Base-by-base conservation (phyloP, 64 coral and sea anemone genomes). In the Stylophora pistillata region DNA sequence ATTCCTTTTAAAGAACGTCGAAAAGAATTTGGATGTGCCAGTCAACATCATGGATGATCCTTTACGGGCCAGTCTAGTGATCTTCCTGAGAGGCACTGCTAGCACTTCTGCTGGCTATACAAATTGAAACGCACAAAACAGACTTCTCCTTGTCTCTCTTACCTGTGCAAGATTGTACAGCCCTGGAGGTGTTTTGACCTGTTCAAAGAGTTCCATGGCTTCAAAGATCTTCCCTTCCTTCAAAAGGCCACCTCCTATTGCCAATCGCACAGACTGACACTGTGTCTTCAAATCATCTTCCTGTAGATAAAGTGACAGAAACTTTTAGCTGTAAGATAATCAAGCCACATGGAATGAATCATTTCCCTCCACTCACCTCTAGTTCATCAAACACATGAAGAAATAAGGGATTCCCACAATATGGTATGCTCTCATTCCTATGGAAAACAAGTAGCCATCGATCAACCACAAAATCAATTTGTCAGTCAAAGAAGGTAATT, bases 131-230 rank as follows among this genome's bases (percentile, higher is more conserved):
- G n/a, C n/a, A 47, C 37, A 47, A 7, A 47, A 47, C 37, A 47
- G 3, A 7, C 3, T 47, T 47, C 0, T 1, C 7, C 37, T 17
- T 32, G 9, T 29, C 13, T 63, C 18, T 54, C 30, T n/a, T 73
- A 98, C 96, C 90, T 98, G 93, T 28, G 96, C 96, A 64, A 95
- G 89, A 63, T 98, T 92, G 82, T 85, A 99, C 55, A 89, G 82
- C 70, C 93, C 97, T 33, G 90, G 93, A 1, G 79, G 86, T 37
- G 97, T 87, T 80, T 99, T 92, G 55, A 99, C 97, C 32, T 86
- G 93, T 74, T 95, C 90, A 88, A 95, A 99, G 58, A 95, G 83
- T 21, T 99, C 77, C 90, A 99, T 95, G 0, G 97, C 97, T 23
- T 95, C 93, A 69, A 91, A 94, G 41, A 93, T 81, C 21, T 93